phyloP scores from a whole-genome alignment of 1,140 invertebrate genomes.

The Drosophila arawakana region DNA sequence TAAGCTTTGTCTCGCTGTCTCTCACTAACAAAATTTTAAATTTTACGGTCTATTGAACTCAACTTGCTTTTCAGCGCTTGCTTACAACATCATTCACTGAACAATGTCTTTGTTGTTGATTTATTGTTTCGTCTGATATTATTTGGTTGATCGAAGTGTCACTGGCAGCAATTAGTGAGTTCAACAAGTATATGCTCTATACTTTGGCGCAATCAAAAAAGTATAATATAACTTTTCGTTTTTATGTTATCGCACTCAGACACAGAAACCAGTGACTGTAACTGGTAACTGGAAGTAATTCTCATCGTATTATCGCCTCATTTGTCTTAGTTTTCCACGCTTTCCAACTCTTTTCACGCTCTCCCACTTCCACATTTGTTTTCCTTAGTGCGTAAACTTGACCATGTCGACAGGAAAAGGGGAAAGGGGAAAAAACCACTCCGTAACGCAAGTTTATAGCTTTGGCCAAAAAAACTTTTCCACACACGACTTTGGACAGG shows the following conservation, averaged over 20 bases:
- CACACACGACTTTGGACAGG: constrained; percentile 53
- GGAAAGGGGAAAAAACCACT: constrained; percentile 50
- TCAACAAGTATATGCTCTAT: constrained; percentile 24
- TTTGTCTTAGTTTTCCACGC: constrained; percentile 72
- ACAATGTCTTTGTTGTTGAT: constrained; percentile 16
- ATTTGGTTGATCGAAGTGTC: constrained; percentile 1
- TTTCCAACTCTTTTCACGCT: constrained; percentile 70
- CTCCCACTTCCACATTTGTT: constrained; percentile 75
- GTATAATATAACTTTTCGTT: background rate
- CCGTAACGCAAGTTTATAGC: constrained; percentile 74
- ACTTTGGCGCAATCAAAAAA: background rate
- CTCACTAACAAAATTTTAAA: too few species aligned
- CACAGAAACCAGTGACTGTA: constrained; percentile 29
- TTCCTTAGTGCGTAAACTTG: constrained; percentile 74
- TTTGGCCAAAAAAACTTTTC: constrained; percentile 42
- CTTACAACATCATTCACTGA: constrained; percentile 2
- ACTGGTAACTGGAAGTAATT: constrained; percentile 58
- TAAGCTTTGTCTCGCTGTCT: too few species aligned
- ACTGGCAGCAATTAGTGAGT: constrained; percentile 21
- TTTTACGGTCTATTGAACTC: too few species aligned
- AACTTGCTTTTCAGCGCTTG: background rate
- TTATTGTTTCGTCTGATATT: constrained; percentile 24
- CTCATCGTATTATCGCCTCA: constrained; percentile 71
- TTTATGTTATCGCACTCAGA: constrained; percentile 10
- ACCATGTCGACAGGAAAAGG: constrained; percentile 48